Evolutionary conservation across 2,797 vertebrate species (phyloP).

Genomic region (Simalia tracyae): DNA sequence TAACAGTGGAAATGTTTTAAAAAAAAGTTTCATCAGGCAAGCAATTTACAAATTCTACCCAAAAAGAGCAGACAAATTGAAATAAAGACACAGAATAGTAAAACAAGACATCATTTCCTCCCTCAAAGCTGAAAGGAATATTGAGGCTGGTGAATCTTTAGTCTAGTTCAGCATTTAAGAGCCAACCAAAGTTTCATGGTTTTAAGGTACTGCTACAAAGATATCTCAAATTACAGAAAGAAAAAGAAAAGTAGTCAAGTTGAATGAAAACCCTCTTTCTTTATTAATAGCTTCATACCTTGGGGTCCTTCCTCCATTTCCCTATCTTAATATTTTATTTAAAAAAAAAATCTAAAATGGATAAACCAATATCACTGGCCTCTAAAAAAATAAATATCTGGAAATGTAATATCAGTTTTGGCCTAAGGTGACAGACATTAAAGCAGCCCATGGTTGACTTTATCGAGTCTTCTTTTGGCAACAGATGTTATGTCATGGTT

Average conservation of each 20-base stretch:
- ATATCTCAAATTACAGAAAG: background rate
- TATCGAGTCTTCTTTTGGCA: background rate
- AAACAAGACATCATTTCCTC: background rate
- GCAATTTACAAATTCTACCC: slow-evolving; percentile 8
- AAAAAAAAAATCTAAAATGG: background rate
- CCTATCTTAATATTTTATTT: background rate
- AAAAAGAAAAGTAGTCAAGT: background rate
- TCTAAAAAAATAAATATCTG: too few relatives aligned
- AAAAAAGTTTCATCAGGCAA: background rate
- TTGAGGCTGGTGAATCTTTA: background rate
- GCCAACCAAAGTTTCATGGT: background rate
- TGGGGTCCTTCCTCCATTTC: background rate
- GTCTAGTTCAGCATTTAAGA: background rate
- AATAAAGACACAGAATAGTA: background rate
- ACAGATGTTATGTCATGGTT: background rate
- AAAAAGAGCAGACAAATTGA: background rate
- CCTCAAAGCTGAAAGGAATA: background rate
- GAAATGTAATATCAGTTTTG: background rate
- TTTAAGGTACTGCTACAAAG: background rate
- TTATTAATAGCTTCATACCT: background rate
- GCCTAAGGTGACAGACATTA: background rate
- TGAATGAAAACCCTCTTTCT: background rate
- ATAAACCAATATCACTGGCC: background rate
- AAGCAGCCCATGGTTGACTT: background rate
- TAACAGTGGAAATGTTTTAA: slow-evolving; percentile 6